Conservation (phyloP, 2,888 invertebrate genomes). For the Aethes cnicana region DNA sequence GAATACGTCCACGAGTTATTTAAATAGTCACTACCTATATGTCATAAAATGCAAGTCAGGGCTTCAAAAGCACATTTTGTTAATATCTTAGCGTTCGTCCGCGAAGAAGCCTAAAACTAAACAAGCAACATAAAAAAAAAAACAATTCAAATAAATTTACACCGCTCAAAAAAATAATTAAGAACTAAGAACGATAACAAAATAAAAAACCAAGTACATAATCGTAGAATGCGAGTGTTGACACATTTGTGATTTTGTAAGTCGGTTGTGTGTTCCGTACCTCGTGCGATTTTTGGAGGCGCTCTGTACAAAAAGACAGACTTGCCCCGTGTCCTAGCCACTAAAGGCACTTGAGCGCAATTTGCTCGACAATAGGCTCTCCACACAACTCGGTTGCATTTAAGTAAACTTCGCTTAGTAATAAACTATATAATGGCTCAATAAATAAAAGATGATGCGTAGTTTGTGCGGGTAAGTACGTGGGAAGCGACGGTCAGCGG, state of each 20-base stretch:
- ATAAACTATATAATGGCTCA: slow-evolving; percentile 60
- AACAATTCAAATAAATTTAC: slow-evolving; percentile 44
- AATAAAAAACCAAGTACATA: slow-evolving; percentile 57
- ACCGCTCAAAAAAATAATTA: slow-evolving; percentile 47
- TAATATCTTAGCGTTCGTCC: slow-evolving; percentile 8
- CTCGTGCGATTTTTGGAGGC: too few species aligned
- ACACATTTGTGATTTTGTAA: slow-evolving; percentile 46
- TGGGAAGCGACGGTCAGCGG: slow-evolving; percentile 32
- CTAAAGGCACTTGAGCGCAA: slow-evolving; percentile 34
- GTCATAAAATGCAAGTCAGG: slow-evolving; percentile 21
- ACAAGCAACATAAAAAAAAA: slow-evolving; percentile 67
- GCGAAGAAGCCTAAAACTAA: slow-evolving; percentile 42
- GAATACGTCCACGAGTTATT: not conserved
- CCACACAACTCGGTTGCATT: slow-evolving; percentile 41
- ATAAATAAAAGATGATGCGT: slow-evolving; percentile 61
- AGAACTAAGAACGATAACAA: slow-evolving; percentile 69
- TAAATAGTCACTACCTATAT: not conserved
- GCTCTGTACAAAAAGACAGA: too few species aligned
- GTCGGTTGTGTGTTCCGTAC: not conserved
- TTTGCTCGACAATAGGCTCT: slow-evolving; percentile 24
- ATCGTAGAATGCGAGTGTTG: slow-evolving; percentile 64
- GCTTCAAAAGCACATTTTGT: slow-evolving; percentile 12
- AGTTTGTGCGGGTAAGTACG: slow-evolving; percentile 72
- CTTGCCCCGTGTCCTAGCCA: too few species aligned
- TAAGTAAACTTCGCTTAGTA: slow-evolving; percentile 73